Conservation (phyloP, 2,113 vertebrate genomes). For the Procapra przewalskii region DNA sequence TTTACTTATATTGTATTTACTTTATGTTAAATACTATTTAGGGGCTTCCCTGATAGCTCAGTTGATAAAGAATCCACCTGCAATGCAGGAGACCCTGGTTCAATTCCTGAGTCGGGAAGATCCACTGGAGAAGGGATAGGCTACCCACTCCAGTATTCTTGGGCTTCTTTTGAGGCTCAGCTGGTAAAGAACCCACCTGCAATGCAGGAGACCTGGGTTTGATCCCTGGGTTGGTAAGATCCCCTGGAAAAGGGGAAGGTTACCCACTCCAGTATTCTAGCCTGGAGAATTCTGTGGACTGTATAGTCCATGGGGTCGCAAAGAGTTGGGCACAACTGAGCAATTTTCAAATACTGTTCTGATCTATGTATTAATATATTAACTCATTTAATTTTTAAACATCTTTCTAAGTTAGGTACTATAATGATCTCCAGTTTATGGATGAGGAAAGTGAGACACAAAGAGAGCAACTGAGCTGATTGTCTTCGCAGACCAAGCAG, state of each 20-base stretch:
- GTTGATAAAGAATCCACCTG: background rate
- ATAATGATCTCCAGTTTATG: background rate
- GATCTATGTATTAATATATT: background rate
- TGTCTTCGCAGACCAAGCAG: background rate
- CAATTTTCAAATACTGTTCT: background rate
- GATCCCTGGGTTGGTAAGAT: background rate
- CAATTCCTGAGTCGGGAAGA: rapidly evolving
- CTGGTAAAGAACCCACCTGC: background rate
- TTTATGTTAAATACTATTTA: background rate
- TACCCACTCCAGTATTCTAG: background rate
- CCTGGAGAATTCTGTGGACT: background rate
- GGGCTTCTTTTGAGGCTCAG: background rate
- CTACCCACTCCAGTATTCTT: background rate
- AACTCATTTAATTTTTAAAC: background rate
- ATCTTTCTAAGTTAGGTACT: background rate
- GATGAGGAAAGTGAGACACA: background rate
- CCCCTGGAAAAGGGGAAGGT: background rate
- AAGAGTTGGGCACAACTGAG: background rate
- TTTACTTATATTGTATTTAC: background rate
- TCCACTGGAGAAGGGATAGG: background rate
- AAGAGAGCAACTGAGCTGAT: background rate
- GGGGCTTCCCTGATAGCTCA: background rate
- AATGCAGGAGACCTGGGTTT: background rate
- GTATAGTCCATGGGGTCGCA: rapidly evolving
- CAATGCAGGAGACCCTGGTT: background rate